Evolutionary conservation across 2,113 vertebrate species (phyloP), one percentile per base, ranked within the genome.

Genomic region (Hoplias malabaricus): DNA sequence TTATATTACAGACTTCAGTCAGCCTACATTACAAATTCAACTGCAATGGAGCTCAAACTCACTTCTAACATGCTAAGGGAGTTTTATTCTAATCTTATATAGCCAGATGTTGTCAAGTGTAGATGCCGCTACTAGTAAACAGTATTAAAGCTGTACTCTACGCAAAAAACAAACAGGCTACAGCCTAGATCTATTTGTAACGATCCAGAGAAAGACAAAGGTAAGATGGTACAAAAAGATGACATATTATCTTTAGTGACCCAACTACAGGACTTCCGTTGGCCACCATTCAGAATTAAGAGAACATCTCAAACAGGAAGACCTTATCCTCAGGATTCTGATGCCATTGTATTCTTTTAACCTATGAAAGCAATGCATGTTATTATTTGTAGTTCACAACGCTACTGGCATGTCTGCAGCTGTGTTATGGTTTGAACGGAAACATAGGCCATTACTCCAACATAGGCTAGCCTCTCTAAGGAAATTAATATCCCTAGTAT

Each of bases 231-330:
- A 6, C 3, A 48, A 5, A 11, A 42, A 42, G 11, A 12, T 7
- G 9, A 42, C 9, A 5, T 2, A 42, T 11, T 21, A 12, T 25
- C 27, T 13, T 34, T 42, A 36, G 29, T 53, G 59, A 16, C 48
- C 46, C 12, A 38, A n/a, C 72, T 33, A 31, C 46, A 63, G 38
- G 12, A 65, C 34, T 65, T 63, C 69, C n/a, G 21, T 38, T 63
- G 57, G 6, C 71, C 33, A 6, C 38, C 46, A 36, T 11, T 73
- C 56, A 73, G 23, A 21, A 14, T 13, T 48, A 48, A 16, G 38
- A 34, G 40, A 62, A 21, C 59, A 36, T 65, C 73, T 65, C 31
- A 75, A 65, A 65, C 73, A 65, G 43, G 59, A 75, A 75, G 59
- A 59, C 36, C 29, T 48, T 74, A 38, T 73, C 33, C 69, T 59